Percentiles rank a stretch among this genome's conserved stretches.
Conservation (phyloP, 2,113 vertebrate species). For the Sula dactylatra region DNA sequence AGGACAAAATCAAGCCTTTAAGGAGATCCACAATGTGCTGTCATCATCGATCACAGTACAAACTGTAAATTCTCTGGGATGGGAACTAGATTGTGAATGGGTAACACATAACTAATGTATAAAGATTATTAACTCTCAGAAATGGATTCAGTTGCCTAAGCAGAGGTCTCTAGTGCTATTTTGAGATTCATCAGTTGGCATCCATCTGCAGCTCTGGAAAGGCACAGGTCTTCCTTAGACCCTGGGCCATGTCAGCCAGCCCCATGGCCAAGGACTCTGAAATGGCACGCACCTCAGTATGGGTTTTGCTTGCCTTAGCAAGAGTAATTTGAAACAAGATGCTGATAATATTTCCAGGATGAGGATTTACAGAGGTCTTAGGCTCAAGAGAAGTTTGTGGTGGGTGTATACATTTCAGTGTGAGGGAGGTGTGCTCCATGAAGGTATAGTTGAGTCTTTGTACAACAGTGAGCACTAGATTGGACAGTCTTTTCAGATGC, state of each 20-base stretch:
- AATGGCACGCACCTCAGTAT: background rate
- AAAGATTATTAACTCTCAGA: background rate
- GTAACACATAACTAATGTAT: background rate
- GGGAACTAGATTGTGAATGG: background rate
- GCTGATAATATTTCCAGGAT: background rate
- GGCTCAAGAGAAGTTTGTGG: background rate
- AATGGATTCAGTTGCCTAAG: background rate
- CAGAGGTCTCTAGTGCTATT: background rate
- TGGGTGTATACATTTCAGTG: background rate
- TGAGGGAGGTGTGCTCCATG: background rate
- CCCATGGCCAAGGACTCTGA: background rate
- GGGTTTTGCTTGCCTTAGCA: background rate
- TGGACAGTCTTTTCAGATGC: background rate
- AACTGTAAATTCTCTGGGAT: background rate
- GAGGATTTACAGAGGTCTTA: background rate
- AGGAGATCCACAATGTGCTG: background rate
- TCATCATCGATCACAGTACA: background rate
- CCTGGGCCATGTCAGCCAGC: background rate
- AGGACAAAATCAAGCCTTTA: background rate
- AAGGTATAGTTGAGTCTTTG: background rate
- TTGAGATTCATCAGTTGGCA: background rate
- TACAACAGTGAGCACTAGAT: background rate
- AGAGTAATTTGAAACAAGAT: background rate
- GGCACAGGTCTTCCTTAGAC: background rate
- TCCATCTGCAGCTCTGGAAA: background rate